Evolutionary conservation across 1,140 invertebrate species (phyloP).

Genomic region (Caenorhabditis brenneri): DNA sequence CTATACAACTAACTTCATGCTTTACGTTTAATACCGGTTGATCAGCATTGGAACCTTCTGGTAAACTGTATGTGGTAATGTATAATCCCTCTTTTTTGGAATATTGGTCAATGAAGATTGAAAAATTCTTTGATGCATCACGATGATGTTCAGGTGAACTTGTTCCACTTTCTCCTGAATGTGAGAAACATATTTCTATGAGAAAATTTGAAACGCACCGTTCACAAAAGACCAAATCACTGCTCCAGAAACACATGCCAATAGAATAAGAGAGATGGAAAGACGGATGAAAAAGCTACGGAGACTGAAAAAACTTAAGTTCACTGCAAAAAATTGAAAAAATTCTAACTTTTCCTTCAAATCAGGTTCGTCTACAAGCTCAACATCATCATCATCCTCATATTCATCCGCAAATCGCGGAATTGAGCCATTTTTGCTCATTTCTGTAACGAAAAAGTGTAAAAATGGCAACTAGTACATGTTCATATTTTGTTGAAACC

Average conservation of each 20-base stretch:
- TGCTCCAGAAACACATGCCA: background rate
- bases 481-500: slow-evolving; percentile 10
- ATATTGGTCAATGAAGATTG: slow-evolving; percentile 13
- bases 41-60: background rate
- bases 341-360: background rate
- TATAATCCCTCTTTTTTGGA: slow-evolving; percentile 1
- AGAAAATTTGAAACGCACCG: background rate
- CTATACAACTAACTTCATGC: background rate
- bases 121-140: slow-evolving; percentile 14
- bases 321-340: background rate
- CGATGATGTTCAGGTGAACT: background rate
- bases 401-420: slow-evolving; percentile 6
- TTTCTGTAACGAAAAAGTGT: background rate
- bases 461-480: background rate
- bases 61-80: background rate
- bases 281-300: background rate
- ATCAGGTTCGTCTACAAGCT: background rate
- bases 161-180: background rate
- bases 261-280: background rate
- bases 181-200: background rate
- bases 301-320: too few relatives aligned
- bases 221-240: slow-evolving; percentile 10
- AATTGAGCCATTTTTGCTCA: background rate
- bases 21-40: background rate
- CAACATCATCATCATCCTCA: slow-evolving; percentile 4